Percentiles rank a stretch among this genome's conserved stretches.
Evolutionary conservation across 2,797 vertebrate species (phyloP).

Genomic region (Sebastes iracundus): DNA sequence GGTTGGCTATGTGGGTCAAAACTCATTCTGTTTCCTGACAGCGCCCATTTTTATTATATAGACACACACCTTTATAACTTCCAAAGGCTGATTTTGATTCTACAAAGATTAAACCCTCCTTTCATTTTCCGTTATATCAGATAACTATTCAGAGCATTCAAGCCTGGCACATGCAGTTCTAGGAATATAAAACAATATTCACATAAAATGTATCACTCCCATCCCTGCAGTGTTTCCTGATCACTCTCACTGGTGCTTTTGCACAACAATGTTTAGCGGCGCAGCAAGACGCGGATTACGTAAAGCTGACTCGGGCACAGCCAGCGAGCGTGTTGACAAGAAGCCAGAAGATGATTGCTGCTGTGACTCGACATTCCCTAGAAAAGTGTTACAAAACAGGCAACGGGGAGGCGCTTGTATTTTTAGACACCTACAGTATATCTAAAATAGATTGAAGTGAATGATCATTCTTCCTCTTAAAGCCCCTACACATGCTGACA

Average conservation of each 20-base stretch:
- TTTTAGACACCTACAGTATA: slow-evolving; percentile 32
- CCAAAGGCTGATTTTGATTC: background rate
- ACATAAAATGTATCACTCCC: background rate
- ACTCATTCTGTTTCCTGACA: background rate
- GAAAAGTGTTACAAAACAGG: slow-evolving; percentile 22
- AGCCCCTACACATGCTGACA: background rate
- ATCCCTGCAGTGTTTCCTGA: background rate
- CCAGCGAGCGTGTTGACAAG: slow-evolving; percentile 15
- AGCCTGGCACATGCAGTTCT: background rate
- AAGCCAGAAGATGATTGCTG: slow-evolving; percentile 15
- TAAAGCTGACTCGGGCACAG: slow-evolving; percentile 26
- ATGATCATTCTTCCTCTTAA: background rate
- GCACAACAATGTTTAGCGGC: slow-evolving; percentile 13
- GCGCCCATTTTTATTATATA: background rate
- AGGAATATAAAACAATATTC: slow-evolving; percentile 6
- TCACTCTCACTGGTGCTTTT: background rate
- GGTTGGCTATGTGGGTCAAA: too few species aligned
- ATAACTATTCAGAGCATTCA: background rate
- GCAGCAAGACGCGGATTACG: slow-evolving; percentile 21
- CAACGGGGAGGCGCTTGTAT: slow-evolving; percentile 5
- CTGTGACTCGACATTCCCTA: slow-evolving; percentile 27
- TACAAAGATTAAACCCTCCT: background rate
- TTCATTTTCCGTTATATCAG: background rate
- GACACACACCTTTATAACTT: background rate
- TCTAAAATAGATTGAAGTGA: slow-evolving; percentile 8